Percentiles rank a stretch among this genome's conserved stretches.
phyloP scores from a whole-genome alignment of 2,797 vertebrate species.

The Siniperca undulata region DNA sequence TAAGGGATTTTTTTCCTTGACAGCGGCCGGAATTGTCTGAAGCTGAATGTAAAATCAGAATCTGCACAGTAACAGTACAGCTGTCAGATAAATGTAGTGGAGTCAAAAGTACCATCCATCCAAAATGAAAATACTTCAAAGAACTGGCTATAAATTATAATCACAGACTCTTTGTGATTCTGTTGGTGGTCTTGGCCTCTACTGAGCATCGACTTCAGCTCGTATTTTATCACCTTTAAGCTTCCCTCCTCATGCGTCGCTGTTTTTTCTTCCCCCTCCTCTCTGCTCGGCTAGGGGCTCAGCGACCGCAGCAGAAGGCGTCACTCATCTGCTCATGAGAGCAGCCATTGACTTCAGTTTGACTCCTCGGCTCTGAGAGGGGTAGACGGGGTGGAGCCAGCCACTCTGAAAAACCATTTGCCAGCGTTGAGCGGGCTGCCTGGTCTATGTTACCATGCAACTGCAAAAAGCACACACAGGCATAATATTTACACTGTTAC shows the following conservation, averaged over 20 bases:
- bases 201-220: conserved; percentile 47
- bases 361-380: conserved; percentile 67
- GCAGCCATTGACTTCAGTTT: conserved; percentile 80
- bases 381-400: conserved; percentile 78
- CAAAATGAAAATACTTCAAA: neutral
- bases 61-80: neutral
- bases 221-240: conserved; percentile 68
- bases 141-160: conserved; percentile 3
- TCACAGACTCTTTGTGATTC: conserved; percentile 51
- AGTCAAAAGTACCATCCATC: neutral
- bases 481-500: conserved; percentile 89
- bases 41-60: neutral
- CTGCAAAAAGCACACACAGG: conserved; percentile 81
- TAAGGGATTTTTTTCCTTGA: neutral
- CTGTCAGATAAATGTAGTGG: neutral
- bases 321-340: conserved; percentile 83
- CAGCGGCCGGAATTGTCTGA: neutral
- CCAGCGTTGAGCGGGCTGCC: conserved; percentile 75
- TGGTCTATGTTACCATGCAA: conserved; percentile 84
- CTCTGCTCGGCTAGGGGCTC: conserved; percentile 13
- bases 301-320: conserved; percentile 74
- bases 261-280: neutral
- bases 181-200: conserved; percentile 68
- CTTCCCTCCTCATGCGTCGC: conserved; percentile 37
- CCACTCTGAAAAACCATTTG: conserved; percentile 63